Conservation (phyloP, 2,888 invertebrate genomes). For the Xiphydria camelus region DNA sequence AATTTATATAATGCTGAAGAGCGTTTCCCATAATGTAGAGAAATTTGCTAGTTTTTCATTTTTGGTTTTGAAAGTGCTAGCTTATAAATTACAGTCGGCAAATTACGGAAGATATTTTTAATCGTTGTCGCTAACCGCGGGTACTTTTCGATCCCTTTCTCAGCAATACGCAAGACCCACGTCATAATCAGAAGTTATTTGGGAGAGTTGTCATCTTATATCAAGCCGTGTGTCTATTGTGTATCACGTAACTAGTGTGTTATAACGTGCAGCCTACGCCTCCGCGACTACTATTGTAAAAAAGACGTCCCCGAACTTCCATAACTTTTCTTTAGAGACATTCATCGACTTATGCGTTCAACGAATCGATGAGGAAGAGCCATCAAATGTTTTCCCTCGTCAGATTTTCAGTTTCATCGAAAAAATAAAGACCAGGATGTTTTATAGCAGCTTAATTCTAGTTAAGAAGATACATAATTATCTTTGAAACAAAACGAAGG, state of each 20-base stretch:
- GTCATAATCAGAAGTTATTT: constrained; percentile 14
- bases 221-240: constrained; percentile 28
- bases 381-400: no score
- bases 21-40: no score
- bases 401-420: no score
- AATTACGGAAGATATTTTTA: not conserved
- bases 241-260: constrained; percentile 22
- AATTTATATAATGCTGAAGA: no score
- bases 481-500: no score
- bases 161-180: not conserved
- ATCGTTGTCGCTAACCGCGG: not conserved
- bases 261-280: constrained; percentile 32
- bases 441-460: no score
- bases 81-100: not conserved
- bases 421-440: no score
- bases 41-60: no score
- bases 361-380: no score
- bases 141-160: not conserved
- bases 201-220: constrained; percentile 17
- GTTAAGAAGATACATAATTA: no score
- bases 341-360: no score
- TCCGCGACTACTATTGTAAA: constrained; percentile 1
- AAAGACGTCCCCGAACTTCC: no score
- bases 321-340: not conserved
- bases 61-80: not conserved